Conservation (phyloP, 2,113 vertebrate species). For the Narcine bancroftii region DNA sequence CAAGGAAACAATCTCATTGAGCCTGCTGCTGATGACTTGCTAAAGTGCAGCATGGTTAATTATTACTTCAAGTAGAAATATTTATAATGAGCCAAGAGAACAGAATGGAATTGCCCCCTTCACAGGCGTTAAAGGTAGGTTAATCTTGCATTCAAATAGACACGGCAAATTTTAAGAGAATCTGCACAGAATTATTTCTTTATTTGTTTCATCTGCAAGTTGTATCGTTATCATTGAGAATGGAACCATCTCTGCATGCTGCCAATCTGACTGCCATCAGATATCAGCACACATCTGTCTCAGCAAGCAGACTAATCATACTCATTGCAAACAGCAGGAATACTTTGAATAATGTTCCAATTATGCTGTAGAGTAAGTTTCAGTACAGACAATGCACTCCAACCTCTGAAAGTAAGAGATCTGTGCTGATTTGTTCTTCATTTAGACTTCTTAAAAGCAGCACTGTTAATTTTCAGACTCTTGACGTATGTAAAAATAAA, state of each 20-base stretch:
- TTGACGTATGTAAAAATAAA: background rate
- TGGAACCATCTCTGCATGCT: background rate
- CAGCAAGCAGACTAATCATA: background rate
- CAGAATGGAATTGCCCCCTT: background rate
- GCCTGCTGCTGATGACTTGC: background rate
- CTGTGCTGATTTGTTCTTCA: background rate
- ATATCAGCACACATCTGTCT: background rate
- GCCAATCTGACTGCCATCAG: background rate
- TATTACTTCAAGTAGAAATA: background rate
- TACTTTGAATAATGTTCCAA: background rate
- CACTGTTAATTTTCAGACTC: background rate
- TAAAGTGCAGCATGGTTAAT: background rate
- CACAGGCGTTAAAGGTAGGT: too few species aligned
- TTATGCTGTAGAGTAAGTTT: background rate
- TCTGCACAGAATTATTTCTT: background rate
- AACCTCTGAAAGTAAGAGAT: slow-evolving; percentile 11
- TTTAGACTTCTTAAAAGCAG: background rate
- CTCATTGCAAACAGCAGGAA: background rate
- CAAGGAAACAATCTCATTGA: background rate
- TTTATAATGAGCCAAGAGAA: background rate
- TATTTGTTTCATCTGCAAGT: background rate
- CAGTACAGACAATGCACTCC: background rate
- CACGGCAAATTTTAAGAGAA: too few species aligned
- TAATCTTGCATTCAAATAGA: too few species aligned
- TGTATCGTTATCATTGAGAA: background rate